Conservation (phyloP, 2,797 vertebrate genomes). For the Danio tinwini region DNA sequence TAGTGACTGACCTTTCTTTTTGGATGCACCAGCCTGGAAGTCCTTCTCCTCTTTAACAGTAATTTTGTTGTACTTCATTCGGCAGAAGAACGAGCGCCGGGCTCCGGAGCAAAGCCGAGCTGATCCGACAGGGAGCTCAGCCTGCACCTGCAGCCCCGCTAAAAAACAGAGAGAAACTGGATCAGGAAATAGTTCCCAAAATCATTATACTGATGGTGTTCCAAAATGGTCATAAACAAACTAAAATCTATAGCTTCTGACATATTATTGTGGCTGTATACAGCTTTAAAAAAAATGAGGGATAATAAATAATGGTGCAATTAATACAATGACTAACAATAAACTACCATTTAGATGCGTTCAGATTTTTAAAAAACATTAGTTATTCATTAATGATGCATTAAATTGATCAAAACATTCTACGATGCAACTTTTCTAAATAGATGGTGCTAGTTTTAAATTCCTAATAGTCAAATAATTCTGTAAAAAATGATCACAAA, state of each 20-base stretch:
- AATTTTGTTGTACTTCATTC: constrained; percentile 87
- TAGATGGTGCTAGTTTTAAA: not conserved
- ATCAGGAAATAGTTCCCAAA: not conserved
- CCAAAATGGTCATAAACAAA: not conserved
- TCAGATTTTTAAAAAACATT: no score
- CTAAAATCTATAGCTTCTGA: not conserved
- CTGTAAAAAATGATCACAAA: not conserved
- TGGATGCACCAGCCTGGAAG: constrained; percentile 78
- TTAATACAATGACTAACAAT: not conserved
- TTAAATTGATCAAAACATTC: not conserved
- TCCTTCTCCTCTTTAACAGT: constrained; percentile 85
- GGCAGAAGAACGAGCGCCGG: constrained; percentile 93
- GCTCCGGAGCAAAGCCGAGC: constrained; percentile 85
- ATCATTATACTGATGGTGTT: not conserved
- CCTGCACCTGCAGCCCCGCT: constrained; percentile 89
- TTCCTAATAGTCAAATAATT: not conserved
- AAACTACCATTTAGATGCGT: not conserved
- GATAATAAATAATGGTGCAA: not conserved
- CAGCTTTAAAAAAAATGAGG: not conserved
- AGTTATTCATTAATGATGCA: not conserved
- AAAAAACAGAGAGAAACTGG: constrained; percentile 31
- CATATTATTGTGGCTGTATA: not conserved
- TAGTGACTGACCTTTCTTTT: constrained; percentile 89
- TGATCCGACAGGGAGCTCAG: constrained; percentile 82
- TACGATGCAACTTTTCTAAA: not conserved